Conservation (phyloP, 2,113 vertebrate species). For the Dromaius novaehollandiae region DNA sequence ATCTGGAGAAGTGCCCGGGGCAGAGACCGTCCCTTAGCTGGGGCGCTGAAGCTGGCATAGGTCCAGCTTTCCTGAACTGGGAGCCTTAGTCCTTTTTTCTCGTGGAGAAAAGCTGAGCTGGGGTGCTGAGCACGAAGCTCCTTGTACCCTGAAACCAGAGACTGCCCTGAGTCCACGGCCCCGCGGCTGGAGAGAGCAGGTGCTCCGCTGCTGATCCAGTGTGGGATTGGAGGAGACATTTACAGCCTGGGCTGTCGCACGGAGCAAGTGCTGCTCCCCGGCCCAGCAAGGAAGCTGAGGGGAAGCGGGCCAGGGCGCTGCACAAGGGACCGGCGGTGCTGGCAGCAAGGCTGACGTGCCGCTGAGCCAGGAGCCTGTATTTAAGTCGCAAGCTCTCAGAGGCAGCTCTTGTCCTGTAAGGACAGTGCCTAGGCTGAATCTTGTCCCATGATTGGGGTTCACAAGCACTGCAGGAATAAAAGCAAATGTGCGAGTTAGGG, state of each 20-base stretch:
- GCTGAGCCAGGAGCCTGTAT: not conserved
- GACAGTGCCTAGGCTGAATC: not conserved
- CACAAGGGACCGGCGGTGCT: not conserved
- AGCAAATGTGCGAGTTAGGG: not conserved
- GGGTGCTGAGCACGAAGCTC: not conserved
- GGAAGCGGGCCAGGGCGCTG: not conserved
- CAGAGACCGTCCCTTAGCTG: not conserved
- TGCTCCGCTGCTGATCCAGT: conserved; percentile 40
- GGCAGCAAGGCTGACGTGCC: not conserved
- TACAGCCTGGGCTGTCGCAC: conserved; percentile 2
- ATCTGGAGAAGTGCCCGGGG: not conserved
- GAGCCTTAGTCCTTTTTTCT: not conserved
- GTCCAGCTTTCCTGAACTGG: not conserved
- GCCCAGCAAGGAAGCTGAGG: not conserved
- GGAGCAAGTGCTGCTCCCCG: not conserved
- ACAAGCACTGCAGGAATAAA: not conserved
- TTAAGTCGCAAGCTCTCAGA: not conserved
- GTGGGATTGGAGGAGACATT: conserved; percentile 23
- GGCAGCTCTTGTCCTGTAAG: not conserved
- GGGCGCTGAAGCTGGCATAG: not conserved
- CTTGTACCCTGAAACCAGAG: conserved; percentile 19
- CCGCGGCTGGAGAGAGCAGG: not conserved
- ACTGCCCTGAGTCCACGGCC: not conserved
- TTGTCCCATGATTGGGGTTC: not conserved
- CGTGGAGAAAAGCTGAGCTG: too few species aligned